These are phyloP conservation scores for Tachysurus fulvidraco DNA, from an alignment of 2,113 vertebrate genomes.

Conservation along the genomic window DNA sequence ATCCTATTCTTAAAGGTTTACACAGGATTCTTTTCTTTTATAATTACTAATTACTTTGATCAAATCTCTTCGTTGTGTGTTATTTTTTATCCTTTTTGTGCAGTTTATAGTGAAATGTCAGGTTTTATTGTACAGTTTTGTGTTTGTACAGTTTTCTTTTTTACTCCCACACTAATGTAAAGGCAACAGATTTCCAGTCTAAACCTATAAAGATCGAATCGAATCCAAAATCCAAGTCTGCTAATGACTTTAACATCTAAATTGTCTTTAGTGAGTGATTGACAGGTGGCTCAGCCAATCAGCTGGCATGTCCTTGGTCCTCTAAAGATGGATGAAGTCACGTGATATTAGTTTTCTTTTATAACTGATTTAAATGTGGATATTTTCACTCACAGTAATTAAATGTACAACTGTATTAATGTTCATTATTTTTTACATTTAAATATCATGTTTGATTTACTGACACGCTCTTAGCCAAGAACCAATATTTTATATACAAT, in stretches of 20 bases:
- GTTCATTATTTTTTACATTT: not conserved
- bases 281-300: constrained; percentile 33
- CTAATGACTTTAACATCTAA: not conserved
- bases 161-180: not conserved
- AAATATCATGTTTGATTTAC: not conserved
- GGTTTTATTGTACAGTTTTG: not conserved
- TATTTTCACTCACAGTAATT: not conserved
- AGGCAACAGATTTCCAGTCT: not conserved
- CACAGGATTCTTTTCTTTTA: not conserved
- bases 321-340: not conserved
- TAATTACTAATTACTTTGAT: not conserved
- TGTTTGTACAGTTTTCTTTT: not conserved
- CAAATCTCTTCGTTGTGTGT: not conserved
- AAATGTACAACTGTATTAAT: not conserved
- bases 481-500: not conserved
- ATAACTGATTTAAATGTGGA: not conserved
- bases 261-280: not conserved
- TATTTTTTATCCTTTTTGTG: not conserved
- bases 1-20: not conserved
- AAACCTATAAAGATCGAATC: not conserved
- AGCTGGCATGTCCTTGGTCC: not conserved
- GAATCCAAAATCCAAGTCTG: not conserved
- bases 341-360: not conserved
- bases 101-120: not conserved
- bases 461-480: not conserved